These are phyloP conservation scores for Latheticus oryzae DNA, from an alignment of 2,888 invertebrate species.

Conservation along the genomic window DNA sequence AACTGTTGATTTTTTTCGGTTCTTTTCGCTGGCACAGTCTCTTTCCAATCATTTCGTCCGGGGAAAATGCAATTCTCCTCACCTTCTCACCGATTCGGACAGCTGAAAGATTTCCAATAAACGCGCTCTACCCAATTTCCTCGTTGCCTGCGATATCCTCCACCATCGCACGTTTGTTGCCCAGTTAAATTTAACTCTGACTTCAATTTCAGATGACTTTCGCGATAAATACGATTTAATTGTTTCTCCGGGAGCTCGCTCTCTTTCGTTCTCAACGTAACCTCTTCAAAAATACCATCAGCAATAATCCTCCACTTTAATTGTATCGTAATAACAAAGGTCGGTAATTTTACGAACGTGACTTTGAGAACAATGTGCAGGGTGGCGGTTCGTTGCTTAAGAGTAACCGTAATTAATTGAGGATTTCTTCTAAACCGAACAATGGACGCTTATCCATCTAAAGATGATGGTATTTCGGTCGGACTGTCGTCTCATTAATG, in stretches of 20 bases:
- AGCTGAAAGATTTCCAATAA: slow-evolving; percentile 67
- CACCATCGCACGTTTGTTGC: slow-evolving; percentile 38
- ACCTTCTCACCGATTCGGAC: slow-evolving; percentile 62
- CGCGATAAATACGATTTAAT: slow-evolving; percentile 60
- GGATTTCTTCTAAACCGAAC: slow-evolving; percentile 12
- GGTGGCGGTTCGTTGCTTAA: slow-evolving; percentile 4
- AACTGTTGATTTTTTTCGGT: slow-evolving; percentile 31
- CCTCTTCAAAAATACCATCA: slow-evolving; percentile 20
- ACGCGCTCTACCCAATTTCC: slow-evolving; percentile 64
- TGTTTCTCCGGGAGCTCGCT: slow-evolving; percentile 38
- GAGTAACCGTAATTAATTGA: slow-evolving; percentile 13
- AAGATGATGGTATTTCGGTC: slow-evolving; percentile 11
- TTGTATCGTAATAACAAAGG: slow-evolving; percentile 13
- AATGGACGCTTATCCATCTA: no score
- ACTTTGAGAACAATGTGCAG: slow-evolving; percentile 1
- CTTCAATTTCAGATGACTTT: slow-evolving; percentile 62
- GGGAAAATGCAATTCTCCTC: slow-evolving; percentile 62
- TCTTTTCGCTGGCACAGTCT: slow-evolving; percentile 17
- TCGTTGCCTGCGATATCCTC: slow-evolving; percentile 61
- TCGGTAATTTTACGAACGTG: slow-evolving; percentile 22
- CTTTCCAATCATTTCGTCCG: slow-evolving; percentile 40
- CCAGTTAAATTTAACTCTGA: slow-evolving; percentile 59
- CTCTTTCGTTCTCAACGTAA: slow-evolving; percentile 23
- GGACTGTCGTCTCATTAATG: slow-evolving; percentile 34
- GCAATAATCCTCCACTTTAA: slow-evolving; percentile 22